Evolutionary conservation across 2,888 invertebrate species (phyloP).

Genomic region (Chrysolina haemoptera): DNA sequence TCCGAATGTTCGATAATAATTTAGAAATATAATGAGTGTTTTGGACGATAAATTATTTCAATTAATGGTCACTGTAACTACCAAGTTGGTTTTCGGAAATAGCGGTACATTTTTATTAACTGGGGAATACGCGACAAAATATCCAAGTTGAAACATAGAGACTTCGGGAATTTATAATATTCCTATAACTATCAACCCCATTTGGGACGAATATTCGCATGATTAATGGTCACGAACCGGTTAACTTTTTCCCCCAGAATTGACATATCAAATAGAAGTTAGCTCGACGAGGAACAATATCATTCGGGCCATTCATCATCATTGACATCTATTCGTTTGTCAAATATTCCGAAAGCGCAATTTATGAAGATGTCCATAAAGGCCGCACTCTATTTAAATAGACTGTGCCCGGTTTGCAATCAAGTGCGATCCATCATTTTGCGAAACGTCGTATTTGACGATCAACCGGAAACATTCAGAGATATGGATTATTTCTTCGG

Average conservation of each 20-base stretch:
- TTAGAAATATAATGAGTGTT: too few species aligned
- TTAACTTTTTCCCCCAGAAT: neutral
- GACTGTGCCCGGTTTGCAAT: constrained; percentile 2
- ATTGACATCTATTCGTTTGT: constrained; percentile 24
- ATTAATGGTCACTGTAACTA: too few species aligned
- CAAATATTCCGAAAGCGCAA: constrained; percentile 15
- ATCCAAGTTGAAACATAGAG: neutral
- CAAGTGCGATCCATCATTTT: constrained; percentile 10
- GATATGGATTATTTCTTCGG: neutral
- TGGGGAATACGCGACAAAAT: too few species aligned
- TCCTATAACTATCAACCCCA: neutral
- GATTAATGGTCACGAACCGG: neutral
- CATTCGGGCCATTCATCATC: constrained; percentile 10
- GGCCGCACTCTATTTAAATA: constrained; percentile 20
- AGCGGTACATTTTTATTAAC: too few species aligned
- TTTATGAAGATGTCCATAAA: constrained; percentile 22
- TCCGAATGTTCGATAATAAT: too few species aligned
- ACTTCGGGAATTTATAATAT: neutral
- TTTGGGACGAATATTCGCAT: neutral
- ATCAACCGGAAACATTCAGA: neutral
- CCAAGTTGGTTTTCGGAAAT: too few species aligned
- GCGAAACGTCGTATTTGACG: constrained; percentile 7
- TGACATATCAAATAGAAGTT: neutral
- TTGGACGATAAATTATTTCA: too few species aligned
- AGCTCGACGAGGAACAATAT: constrained; percentile 8